A percentile compares a stretch with the other conserved stretches of the same genome.
Conservation (phyloP, 1,140 invertebrate genomes). For the Drosophila sturtevanti region DNA sequence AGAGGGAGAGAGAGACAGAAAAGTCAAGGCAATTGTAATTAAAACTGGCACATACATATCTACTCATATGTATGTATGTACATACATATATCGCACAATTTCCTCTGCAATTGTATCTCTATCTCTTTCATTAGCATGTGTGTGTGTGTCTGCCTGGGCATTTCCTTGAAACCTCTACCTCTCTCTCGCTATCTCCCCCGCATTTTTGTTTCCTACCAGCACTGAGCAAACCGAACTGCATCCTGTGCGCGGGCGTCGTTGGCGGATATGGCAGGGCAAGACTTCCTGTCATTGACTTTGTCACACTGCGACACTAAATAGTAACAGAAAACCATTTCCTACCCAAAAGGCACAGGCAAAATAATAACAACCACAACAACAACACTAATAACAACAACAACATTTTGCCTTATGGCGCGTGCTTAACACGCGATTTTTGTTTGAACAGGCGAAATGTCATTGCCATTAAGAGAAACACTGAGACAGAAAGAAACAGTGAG, state of each 20-base stretch:
- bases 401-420: slow-evolving; percentile 43
- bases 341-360: slow-evolving; percentile 20
- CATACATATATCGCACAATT: slow-evolving; percentile 44
- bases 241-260: slow-evolving; percentile 69
- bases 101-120: slow-evolving; percentile 36
- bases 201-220: slow-evolving; percentile 8
- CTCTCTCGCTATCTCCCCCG: neutral
- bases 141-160: slow-evolving; percentile 31
- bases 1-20: neutral
- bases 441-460: slow-evolving; percentile 38
- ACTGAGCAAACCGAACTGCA: slow-evolving; percentile 28
- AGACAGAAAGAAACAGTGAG: slow-evolving; percentile 11
- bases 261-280: slow-evolving; percentile 68
- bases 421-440: slow-evolving; percentile 49
- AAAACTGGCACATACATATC: slow-evolving; percentile 35
- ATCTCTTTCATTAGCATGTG: slow-evolving; percentile 15
- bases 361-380: slow-evolving; percentile 16
- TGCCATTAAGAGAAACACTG: slow-evolving; percentile 29
- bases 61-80: no score
- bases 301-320: slow-evolving; percentile 38
- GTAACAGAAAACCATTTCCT: slow-evolving; percentile 74
- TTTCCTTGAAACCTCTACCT: slow-evolving; percentile 56
- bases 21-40: slow-evolving; percentile 33
- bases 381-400: slow-evolving; percentile 10
- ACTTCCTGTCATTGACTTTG: slow-evolving; percentile 79